Base-by-base conservation (phyloP, 2,888 invertebrate species). In the Tiliacea citrago region DNA sequence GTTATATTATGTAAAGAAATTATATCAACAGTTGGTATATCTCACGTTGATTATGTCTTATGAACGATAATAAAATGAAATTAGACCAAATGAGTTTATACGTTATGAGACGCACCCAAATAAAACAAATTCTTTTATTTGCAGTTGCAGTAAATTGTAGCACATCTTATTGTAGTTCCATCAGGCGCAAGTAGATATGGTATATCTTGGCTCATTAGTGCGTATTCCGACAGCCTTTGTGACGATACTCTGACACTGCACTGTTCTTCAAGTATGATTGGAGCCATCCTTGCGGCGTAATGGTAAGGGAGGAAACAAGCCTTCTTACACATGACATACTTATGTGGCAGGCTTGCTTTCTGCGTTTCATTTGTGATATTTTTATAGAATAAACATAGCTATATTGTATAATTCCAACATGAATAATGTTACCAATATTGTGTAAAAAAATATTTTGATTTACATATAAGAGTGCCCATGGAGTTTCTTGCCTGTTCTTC, bases 241-340 rank as follows among this genome's bases (percentile, higher is more conserved):
- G 55, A 57, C 8, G 53, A n/a, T 35, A 61, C 42, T 21, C n/a
- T 35, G 29, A n/a, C 53, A 13, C 55, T 45, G 29, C 57, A 47
- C 61, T 69, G 70, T 67, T 67, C 66, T n/a, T 79, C 83, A 62
- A 79, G 79, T 78, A 83, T 82, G 82, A 82, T 82, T 78, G 62
- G 24, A 77, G 82, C 16, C 29, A 47, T 42, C 47, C 21, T 62
- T 61, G 45, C 9, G 18, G 57, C n/a, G 42, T 49, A 45, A 71
- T 70, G 8, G n/a, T n/a, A 6, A 60, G 18, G 10, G 60, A 51
- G 55, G 24, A 73, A 73, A 55, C 55, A 24, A 35, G 9, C n/a
- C 8, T 35, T 29, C 42, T 16, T n/a, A 29, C n/a, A 73, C 9
- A 45, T 73, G 42, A 45, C 29, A 53, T 42, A 49, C 24, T 39